Conservation (phyloP, 2,113 vertebrate genomes). For the Polypterus bichir region DNA sequence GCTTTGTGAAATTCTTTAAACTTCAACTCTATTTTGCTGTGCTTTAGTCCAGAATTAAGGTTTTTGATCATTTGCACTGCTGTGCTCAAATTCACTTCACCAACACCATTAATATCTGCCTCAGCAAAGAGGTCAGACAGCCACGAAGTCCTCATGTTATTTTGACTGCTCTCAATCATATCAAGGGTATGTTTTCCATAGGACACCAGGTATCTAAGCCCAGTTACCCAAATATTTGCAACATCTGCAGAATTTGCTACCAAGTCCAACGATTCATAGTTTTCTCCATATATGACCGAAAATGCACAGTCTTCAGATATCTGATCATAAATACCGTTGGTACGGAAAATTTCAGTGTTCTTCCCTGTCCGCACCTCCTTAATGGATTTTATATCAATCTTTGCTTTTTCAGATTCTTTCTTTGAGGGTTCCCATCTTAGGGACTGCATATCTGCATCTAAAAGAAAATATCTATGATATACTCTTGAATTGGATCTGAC, state of each 20-base stretch:
- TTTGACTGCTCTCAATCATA: conserved; percentile 87
- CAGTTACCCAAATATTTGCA: conserved; percentile 94
- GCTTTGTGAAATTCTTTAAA: conserved; percentile 93
- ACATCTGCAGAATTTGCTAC: conserved; percentile 92
- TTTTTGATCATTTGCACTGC: conserved; percentile 86
- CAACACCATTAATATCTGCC: conserved; percentile 56
- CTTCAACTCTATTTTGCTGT: conserved; percentile 85
- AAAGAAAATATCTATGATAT: conserved; percentile 82
- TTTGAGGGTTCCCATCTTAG: conserved; percentile 93
- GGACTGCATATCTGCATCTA: conserved; percentile 94
- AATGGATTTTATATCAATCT: conserved; percentile 88
- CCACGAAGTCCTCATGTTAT: conserved; percentile 91
- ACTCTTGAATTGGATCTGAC: conserved; percentile 86
- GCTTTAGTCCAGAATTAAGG: conserved; percentile 84
- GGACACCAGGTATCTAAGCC: conserved; percentile 87
- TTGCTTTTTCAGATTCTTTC: conserved; percentile 94
- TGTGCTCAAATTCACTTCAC: conserved; percentile 61
- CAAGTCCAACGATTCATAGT: conserved; percentile 88
- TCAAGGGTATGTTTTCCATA: conserved; percentile 91
- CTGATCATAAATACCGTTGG: conserved; percentile 90
- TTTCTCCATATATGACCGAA: conserved; percentile 89
- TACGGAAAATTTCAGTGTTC: conserved; percentile 93
- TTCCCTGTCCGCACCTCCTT: conserved; percentile 94
- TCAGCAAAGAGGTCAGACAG: conserved; percentile 78
- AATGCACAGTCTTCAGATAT: conserved; percentile 95